Conservation (phyloP, 1,140 invertebrate species). For the Drosophila teissieri region DNA sequence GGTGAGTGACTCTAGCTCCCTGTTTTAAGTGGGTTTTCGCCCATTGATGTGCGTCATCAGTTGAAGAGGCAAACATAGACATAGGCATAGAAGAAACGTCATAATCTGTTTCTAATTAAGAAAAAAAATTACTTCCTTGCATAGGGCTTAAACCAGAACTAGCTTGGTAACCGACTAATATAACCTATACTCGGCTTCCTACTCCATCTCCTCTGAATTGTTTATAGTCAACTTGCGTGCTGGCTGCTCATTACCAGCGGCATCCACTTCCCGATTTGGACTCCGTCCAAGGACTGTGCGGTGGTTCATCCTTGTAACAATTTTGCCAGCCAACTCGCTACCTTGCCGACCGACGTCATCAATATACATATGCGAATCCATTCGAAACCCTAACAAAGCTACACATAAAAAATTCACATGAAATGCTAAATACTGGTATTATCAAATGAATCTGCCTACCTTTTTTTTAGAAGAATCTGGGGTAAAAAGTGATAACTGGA, state of each 20-base stretch:
- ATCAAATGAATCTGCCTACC: no score
- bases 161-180: neutral
- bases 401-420: conserved; percentile 1
- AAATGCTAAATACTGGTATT: no score
- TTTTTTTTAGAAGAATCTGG: no score
- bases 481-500: no score
- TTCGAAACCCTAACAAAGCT: conserved; percentile 1
- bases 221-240: conserved; percentile 62
- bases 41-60: conserved; percentile 34
- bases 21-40: neutral
- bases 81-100: conserved; percentile 2
- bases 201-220: conserved; percentile 6
- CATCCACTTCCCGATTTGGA: conserved; percentile 49
- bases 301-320: conserved; percentile 51
- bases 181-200: conserved; percentile 2
- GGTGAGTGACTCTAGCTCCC: conserved; percentile 85
- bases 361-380: conserved; percentile 34
- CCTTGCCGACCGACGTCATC: conserved; percentile 51
- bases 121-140: no score
- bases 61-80: conserved; percentile 17
- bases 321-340: conserved; percentile 43
- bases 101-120: no score
- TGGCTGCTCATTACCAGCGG: conserved; percentile 54
- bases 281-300: conserved; percentile 34
- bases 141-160: no score